phyloP scores from a whole-genome alignment of 2,888 invertebrate species.

The Notodonta dromedarius region DNA sequence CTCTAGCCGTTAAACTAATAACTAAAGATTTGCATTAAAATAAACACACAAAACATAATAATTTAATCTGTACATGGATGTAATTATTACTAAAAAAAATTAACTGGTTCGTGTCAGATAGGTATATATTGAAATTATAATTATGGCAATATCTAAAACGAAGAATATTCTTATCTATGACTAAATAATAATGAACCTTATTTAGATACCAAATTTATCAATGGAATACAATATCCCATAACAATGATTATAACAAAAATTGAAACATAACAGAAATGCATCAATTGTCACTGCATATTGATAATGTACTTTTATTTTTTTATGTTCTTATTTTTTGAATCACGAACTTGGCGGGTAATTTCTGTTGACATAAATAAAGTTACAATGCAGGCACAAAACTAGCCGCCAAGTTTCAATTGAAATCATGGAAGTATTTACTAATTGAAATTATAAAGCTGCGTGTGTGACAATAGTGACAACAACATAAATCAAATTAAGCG shows the following conservation, averaged over 20 bases:
- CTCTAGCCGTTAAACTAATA: constrained; percentile 74
- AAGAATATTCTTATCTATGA: constrained; percentile 53
- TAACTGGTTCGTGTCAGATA: constrained; percentile 63
- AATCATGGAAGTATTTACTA: not conserved
- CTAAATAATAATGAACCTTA: constrained; percentile 38
- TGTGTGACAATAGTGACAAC: constrained; percentile 52
- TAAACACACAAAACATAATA: constrained; percentile 75
- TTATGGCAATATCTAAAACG: constrained; percentile 70
- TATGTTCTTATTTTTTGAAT: constrained; percentile 14
- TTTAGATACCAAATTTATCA: constrained; percentile 40
- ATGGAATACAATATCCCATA: constrained; percentile 38
- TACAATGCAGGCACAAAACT: constrained; percentile 38
- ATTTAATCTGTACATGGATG: constrained; percentile 78
- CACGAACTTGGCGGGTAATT: constrained; percentile 29
- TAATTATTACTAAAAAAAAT: constrained; percentile 54
- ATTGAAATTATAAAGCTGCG: constrained; percentile 35
- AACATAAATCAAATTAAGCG: constrained; percentile 60
- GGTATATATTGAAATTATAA: constrained; percentile 53
- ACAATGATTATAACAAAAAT: constrained; percentile 35
- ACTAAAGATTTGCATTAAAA: constrained; percentile 66
- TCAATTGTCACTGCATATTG: constrained; percentile 38
- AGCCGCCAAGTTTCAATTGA: constrained; percentile 40
- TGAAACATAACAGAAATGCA: constrained; percentile 45
- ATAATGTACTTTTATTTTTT: constrained; percentile 22
- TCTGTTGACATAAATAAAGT: constrained; percentile 31